These are phyloP conservation scores for Catharus minimus DNA, from an alignment of 2,113 vertebrate species.

Conservation along the genomic window DNA sequence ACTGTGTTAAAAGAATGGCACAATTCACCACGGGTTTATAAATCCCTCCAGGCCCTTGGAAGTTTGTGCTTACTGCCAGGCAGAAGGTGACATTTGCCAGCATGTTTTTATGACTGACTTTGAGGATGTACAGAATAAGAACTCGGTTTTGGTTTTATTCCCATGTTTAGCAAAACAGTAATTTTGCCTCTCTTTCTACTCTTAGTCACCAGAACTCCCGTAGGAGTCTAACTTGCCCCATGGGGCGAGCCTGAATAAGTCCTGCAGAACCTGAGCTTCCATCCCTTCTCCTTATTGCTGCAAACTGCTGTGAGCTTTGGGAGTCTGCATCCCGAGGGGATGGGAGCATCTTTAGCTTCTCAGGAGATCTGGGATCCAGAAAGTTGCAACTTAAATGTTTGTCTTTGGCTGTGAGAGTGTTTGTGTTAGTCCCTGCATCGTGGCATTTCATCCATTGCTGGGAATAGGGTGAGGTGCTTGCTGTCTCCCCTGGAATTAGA, in stretches of 20 bases:
- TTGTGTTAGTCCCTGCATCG: background rate
- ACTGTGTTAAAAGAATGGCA: background rate
- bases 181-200: background rate
- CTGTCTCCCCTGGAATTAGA: background rate
- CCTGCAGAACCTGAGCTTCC: background rate
- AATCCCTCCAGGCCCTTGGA: constrained; percentile 39
- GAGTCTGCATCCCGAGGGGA: background rate
- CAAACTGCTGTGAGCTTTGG: background rate
- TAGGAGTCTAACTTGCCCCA: background rate
- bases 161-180: constrained; percentile 17
- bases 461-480: background rate
- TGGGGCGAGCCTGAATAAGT: background rate
- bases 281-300: background rate
- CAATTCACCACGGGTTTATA: background rate
- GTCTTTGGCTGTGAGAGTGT: background rate
- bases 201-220: background rate
- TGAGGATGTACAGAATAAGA: background rate
- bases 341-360: background rate
- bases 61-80: constrained; percentile 46
- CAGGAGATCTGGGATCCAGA: background rate
- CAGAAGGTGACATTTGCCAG: constrained; percentile 56
- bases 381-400: background rate
- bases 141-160: background rate
- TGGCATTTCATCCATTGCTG: background rate
- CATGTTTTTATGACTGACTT: constrained; percentile 33